These are phyloP conservation scores for Kradibia gibbosae DNA, from an alignment of 1,140 invertebrate genomes.

Conservation along the genomic window DNA sequence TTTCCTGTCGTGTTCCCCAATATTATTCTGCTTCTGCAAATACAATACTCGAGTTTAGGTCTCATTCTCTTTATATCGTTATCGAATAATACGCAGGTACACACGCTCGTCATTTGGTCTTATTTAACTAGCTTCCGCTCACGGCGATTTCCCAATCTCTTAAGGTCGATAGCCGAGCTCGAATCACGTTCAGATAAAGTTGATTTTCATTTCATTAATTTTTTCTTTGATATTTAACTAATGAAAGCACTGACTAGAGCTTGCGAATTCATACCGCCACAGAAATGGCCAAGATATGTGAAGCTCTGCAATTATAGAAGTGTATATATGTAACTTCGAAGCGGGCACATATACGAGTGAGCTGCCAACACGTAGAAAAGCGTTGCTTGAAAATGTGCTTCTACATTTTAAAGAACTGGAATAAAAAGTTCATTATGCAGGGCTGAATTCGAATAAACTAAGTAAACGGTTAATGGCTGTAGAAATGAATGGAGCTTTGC, in stretches of 20 bases:
- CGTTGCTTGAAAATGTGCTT: background rate
- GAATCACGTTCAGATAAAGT: background rate
- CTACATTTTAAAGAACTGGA: background rate
- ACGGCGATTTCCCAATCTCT: slow-evolving; percentile 5
- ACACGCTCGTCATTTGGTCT: slow-evolving; percentile 29
- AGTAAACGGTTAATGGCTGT: background rate
- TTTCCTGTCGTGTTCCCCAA: background rate
- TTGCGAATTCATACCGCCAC: background rate
- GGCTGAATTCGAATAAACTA: background rate
- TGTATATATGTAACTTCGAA: background rate
- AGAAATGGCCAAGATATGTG: background rate
- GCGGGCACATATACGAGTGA: background rate
- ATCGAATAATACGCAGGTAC: slow-evolving; percentile 50
- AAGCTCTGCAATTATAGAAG: background rate
- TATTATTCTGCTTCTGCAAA: slow-evolving; percentile 11
- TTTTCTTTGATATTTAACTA: background rate
- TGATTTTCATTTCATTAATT: background rate
- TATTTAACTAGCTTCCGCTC: slow-evolving; percentile 19
- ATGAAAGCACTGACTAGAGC: background rate
- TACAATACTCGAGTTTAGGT: slow-evolving; percentile 15
- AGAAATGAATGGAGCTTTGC: background rate
- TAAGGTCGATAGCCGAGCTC: background rate
- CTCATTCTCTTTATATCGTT: slow-evolving; percentile 37
- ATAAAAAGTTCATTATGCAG: background rate
- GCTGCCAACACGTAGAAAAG: slow-evolving; percentile 18